Evolutionary conservation across 2,888 invertebrate species (phyloP).

Genomic region (Clepsis dumicolana): DNA sequence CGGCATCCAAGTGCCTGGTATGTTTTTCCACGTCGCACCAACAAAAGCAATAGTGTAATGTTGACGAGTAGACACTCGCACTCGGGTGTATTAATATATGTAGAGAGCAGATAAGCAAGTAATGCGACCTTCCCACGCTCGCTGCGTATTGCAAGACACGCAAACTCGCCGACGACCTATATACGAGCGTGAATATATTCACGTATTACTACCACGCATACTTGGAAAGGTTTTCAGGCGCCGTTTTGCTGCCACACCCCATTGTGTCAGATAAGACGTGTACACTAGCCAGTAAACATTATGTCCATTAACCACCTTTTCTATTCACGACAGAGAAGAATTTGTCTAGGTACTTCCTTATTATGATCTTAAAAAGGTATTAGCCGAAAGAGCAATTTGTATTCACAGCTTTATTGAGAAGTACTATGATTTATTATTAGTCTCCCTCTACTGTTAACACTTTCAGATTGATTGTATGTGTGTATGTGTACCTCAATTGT

Average conservation of each 20-base stretch:
- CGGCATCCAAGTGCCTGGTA: background rate
- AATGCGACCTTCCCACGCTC: conserved; percentile 68
- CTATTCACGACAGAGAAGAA: background rate
- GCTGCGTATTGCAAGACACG: conserved; percentile 57
- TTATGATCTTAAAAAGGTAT: too few relatives aligned
- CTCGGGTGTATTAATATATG: conserved; percentile 32
- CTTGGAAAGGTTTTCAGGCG: conserved; percentile 23
- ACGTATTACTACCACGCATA: conserved; percentile 21
- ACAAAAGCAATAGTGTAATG: conserved; percentile 28
- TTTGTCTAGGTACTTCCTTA: background rate
- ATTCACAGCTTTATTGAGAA: too few relatives aligned
- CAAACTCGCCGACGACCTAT: conserved; percentile 43
- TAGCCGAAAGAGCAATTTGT: too few relatives aligned
- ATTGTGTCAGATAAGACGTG: background rate
- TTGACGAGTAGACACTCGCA: conserved; percentile 1
- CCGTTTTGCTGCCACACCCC: conserved; percentile 1
- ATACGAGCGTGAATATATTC: conserved; percentile 32
- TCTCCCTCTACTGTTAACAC: too few relatives aligned
- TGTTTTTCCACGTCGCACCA: background rate
- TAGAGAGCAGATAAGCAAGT: conserved; percentile 43
- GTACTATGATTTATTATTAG: too few relatives aligned
- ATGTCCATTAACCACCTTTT: background rate
- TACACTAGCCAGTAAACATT: background rate
- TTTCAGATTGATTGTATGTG: background rate
- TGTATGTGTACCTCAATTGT: background rate